These are phyloP conservation scores for Tinea semifulvella DNA, from an alignment of 2,888 invertebrate species.

Conservation along the genomic window DNA sequence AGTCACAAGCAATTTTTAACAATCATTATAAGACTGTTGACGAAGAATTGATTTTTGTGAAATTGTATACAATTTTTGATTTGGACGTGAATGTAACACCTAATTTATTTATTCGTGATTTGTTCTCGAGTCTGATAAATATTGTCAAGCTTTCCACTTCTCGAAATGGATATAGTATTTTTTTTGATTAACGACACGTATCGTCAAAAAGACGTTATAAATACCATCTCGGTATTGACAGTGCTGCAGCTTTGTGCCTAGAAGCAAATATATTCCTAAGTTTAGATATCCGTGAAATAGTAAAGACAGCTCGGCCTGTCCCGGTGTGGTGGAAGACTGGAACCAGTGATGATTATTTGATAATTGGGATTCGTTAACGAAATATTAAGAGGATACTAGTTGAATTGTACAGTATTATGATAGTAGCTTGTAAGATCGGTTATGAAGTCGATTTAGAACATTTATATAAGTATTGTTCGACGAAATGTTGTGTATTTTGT, in stretches of 20 bases:
- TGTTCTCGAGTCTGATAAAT: too few relatives aligned
- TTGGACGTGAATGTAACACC: not conserved
- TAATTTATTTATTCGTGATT: not conserved
- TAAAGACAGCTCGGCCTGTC: too few relatives aligned
- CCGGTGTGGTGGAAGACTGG: constrained; percentile 4
- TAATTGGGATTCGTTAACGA: constrained; percentile 5
- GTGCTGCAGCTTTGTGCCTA: constrained; percentile 9
- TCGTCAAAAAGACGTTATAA: too few relatives aligned
- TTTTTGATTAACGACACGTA: too few relatives aligned
- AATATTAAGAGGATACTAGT: constrained; percentile 1
- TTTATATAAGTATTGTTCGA: constrained; percentile 52
- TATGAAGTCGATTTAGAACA: constrained; percentile 46
- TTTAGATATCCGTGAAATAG: constrained; percentile 22
- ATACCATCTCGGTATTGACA: too few relatives aligned
- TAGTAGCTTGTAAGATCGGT: constrained; percentile 43
- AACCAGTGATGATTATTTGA: constrained; percentile 7
- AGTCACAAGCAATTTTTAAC: not conserved
- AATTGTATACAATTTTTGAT: constrained; percentile 10
- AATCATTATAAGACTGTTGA: constrained; percentile 55
- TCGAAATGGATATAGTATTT: too few relatives aligned
- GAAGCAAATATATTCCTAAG: constrained; percentile 23
- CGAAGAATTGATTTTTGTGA: constrained; percentile 56
- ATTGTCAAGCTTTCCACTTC: too few relatives aligned
- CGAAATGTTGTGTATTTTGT: constrained; percentile 59
- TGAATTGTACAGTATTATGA: constrained; percentile 67